Base-by-base conservation (phyloP, 2,113 vertebrate genomes). In the Plecturocebus donacophilus region DNA sequence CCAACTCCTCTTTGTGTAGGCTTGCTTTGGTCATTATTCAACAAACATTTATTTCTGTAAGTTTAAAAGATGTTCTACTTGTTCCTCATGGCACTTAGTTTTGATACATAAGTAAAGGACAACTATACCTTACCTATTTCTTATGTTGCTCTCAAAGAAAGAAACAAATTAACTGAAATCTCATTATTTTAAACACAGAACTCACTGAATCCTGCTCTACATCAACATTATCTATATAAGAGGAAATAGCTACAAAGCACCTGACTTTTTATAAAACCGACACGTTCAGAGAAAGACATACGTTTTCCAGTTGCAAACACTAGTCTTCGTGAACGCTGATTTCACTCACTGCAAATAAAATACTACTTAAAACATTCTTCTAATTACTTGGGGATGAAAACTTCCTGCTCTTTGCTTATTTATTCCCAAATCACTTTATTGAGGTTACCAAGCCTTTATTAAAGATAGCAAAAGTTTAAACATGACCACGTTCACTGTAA, bases 381-480 rank as follows among this genome's bases (percentile, higher is more conserved):
- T 96, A 95, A 90, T 92, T 94, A 96, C 20, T 56, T 84, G 61
- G 56, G 47, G 86, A 52, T 90, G 54, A 97, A 80, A 87, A 94
- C 20, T 56, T 88, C 70, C 27, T 89, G 25, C 13, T 90, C 38
- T 95, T 77, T 88, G 77, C 32, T 85, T 89, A 94, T 82, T 97
- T 95, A 97, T 90, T 90, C 73, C 40, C 61, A 97, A 93, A 77
- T 92, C 20, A 81, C 70, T 88, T 64, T 96, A 90, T 21, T 92
- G 89, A 96, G 38, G n/a, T 93, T 86, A 95, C 54, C 70, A 87
- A 95, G 61, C 84, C 93, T 96, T 88, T 91, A 91, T 82, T 96
- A 90, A 97, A 96, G 93, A 95, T 90, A 95, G 87, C 64, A 85
- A 91, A 89, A 96, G 76, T 97, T 95, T 96, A 97, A 91, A 97